A percentile compares a stretch with the other conserved stretches of the same genome.
Conservation (phyloP, 1,140 invertebrate species). For the Plodia interpunctella region DNA sequence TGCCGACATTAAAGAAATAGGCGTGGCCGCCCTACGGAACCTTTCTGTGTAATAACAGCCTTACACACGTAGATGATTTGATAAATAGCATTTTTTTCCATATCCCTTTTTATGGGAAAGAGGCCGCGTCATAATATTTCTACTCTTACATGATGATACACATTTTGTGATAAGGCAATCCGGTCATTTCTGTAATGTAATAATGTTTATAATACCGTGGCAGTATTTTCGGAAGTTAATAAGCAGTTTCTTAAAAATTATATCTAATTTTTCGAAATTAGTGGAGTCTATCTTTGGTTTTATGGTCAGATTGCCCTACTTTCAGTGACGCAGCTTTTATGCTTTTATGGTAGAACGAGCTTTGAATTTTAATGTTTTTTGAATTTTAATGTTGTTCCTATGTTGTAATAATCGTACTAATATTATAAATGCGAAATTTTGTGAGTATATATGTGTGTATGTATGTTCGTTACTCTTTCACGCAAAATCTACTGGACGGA, state of each 20-base stretch:
- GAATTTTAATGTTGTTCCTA: too few species aligned
- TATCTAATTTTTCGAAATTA: constrained; percentile 4
- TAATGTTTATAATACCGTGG: not conserved
- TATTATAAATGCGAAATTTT: too few species aligned
- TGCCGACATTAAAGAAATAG: constrained; percentile 10
- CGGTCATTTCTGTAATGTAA: not conserved
- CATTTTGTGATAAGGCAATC: not conserved
- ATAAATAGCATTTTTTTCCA: constrained; percentile 11
- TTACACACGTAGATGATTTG: not conserved
- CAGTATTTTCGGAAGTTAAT: not conserved
- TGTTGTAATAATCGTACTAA: too few species aligned
- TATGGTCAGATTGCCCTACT: constrained; percentile 6
- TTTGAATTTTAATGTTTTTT: not conserved
- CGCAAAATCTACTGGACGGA: too few species aligned
- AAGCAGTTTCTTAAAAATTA: not conserved
- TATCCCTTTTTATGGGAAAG: constrained; percentile 8
- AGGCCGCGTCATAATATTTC: constrained; percentile 13
- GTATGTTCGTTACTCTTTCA: too few species aligned
- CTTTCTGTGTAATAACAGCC: constrained; percentile 9
- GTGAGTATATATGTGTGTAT: too few species aligned
- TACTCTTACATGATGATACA: constrained; percentile 6
- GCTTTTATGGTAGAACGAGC: not conserved
- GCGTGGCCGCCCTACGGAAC: constrained; percentile 11
- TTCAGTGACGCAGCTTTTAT: not conserved
- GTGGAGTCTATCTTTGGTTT: constrained; percentile 6